These are phyloP conservation scores for Horisme vitalbata DNA, from an alignment of 2,888 invertebrate species.

Conservation along the genomic window DNA sequence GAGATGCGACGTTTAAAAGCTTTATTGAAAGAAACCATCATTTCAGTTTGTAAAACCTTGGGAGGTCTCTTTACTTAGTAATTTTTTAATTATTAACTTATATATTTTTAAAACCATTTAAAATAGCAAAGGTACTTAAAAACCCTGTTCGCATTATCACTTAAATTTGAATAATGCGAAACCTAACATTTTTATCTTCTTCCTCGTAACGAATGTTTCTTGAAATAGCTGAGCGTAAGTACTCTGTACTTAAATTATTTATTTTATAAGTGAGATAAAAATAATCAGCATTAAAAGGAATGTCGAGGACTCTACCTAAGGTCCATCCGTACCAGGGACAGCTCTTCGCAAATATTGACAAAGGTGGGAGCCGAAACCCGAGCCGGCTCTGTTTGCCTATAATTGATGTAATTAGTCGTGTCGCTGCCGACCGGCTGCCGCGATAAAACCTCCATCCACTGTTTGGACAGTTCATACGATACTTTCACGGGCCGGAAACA, in stretches of 20 bases:
- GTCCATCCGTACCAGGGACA: constrained; percentile 29
- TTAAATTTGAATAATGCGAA: too few relatives aligned
- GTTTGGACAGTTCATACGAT: constrained; percentile 78
- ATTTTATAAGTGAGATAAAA: not conserved
- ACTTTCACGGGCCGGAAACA: constrained; percentile 78
- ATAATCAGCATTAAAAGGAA: constrained; percentile 1
- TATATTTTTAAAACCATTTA: too few relatives aligned
- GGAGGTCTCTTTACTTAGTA: constrained; percentile 12
- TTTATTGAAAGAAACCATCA: constrained; percentile 1
- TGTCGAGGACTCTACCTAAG: constrained; percentile 10
- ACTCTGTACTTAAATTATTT: too few relatives aligned
- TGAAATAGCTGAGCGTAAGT: too few relatives aligned
- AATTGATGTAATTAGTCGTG: constrained; percentile 83
- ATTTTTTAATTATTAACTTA: too few relatives aligned
- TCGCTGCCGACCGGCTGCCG: constrained; percentile 68
- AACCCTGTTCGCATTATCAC: too few relatives aligned
- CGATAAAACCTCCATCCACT: constrained; percentile 60
- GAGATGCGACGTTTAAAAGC: constrained; percentile 3
- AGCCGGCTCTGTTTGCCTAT: constrained; percentile 73
- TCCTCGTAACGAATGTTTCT: too few relatives aligned
- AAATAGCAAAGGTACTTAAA: too few relatives aligned
- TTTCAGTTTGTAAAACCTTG: constrained; percentile 1
- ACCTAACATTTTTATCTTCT: too few relatives aligned
- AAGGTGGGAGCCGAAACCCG: constrained; percentile 79
- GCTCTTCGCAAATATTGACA: constrained; percentile 74